A percentile compares a stretch with the other conserved stretches of the same genome.
These are phyloP conservation scores for Caenorhabditis uteleia DNA, from an alignment of 2,888 invertebrate genomes.

Conservation along the genomic window DNA sequence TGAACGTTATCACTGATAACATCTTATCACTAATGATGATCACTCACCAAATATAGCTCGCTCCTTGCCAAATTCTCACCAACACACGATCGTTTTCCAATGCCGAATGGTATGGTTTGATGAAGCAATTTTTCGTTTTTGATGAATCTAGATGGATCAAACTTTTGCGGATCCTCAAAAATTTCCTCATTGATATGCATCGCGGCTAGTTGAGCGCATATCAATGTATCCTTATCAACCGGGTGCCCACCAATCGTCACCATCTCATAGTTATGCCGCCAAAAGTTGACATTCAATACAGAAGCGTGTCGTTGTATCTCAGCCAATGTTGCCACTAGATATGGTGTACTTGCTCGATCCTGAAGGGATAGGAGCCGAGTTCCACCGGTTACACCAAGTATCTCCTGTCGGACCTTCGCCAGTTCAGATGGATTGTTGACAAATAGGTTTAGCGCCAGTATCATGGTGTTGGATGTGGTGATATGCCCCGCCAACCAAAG, in stretches of 20 bases:
- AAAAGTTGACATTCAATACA: slow-evolving; percentile 39
- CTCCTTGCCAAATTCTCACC: slow-evolving; percentile 45
- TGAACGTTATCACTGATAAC: too few species aligned
- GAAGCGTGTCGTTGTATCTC: slow-evolving; percentile 47
- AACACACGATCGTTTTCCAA: slow-evolving; percentile 41
- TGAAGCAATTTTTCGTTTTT: slow-evolving; percentile 18
- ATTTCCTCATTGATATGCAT: slow-evolving; percentile 32
- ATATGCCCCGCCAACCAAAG: slow-evolving; percentile 51
- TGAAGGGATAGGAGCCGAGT: slow-evolving; percentile 4
- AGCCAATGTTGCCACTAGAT: slow-evolving; percentile 21
- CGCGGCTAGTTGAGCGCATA: slow-evolving; percentile 36
- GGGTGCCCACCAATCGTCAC: slow-evolving; percentile 24
- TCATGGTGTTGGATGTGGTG: slow-evolving; percentile 41
- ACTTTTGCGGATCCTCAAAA: slow-evolving; percentile 27
- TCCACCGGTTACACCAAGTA: slow-evolving; percentile 28
- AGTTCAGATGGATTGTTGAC: slow-evolving; percentile 33
- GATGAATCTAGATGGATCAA: slow-evolving; percentile 37
- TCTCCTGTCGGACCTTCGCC: slow-evolving; percentile 22
- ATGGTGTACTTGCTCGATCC: slow-evolving; percentile 17
- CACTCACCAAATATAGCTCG: slow-evolving; percentile 48
- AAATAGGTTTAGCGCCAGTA: slow-evolving; percentile 32
- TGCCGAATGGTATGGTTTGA: slow-evolving; percentile 37
- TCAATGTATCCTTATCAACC: slow-evolving; percentile 20
- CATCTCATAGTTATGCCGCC: slow-evolving; percentile 20
- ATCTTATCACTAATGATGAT: too few species aligned